Percentiles rank a stretch among this genome's conserved stretches.
phyloP scores from a whole-genome alignment of 2,797 vertebrate genomes.

The Paedocypris micromegethes region DNA sequence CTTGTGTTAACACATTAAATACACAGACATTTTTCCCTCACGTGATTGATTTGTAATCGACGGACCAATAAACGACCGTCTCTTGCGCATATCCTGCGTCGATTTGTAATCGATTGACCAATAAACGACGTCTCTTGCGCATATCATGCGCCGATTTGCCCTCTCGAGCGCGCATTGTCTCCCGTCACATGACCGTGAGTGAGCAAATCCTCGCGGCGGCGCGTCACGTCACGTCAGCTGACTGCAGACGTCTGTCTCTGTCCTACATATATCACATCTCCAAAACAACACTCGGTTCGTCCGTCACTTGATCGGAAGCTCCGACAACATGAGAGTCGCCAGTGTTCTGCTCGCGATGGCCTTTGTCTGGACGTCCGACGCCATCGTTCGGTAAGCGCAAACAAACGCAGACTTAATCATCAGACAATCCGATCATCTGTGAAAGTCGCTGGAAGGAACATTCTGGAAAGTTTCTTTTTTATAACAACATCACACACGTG shows the following conservation, averaged over 20 bases:
- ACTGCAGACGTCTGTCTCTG: constrained; percentile 3
- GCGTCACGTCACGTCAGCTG: constrained; percentile 32
- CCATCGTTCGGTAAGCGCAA: constrained; percentile 63
- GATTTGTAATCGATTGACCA: no score
- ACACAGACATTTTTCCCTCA: no score
- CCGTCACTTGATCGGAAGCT: neutral
- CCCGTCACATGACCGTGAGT: constrained; percentile 26
- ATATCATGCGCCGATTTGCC: constrained; percentile 9
- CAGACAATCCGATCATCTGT: neutral
- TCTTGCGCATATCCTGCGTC: no score
- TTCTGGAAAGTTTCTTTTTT: neutral
- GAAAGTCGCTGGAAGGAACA: no score
- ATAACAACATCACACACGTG: neutral
- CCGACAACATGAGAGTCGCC: constrained; percentile 41
- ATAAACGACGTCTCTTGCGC: neutral
- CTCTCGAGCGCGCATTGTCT: neutral
- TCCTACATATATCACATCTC: neutral
- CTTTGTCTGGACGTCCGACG: constrained; percentile 54
- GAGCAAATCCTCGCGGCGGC: neutral
- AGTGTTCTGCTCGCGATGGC: constrained; percentile 53
- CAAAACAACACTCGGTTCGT: neutral
- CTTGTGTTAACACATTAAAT: no score
- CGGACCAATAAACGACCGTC: no score
- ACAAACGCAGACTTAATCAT: neutral
- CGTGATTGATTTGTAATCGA: no score